Percentiles rank a stretch among this genome's conserved stretches.
Conservation (phyloP, 2,113 vertebrate genomes). For the Nesoenas mayeri region DNA sequence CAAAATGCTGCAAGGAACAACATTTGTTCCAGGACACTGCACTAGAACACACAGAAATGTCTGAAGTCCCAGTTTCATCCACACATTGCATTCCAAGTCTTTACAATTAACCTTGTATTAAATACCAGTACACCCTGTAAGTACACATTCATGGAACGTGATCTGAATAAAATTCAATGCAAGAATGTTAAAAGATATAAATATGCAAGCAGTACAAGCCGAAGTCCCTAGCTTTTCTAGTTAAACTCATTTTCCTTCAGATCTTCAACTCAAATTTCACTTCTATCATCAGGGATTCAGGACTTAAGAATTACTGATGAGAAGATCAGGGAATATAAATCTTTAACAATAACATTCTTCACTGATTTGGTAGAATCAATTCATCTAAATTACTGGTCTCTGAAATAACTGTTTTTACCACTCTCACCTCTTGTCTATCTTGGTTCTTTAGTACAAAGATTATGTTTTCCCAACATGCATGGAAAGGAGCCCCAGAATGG, state of each 20-base stretch:
- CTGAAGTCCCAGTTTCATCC: not conserved
- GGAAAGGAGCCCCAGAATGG: not conserved
- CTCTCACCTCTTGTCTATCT: not conserved
- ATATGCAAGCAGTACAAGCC: slow-evolving; percentile 25
- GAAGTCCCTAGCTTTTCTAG: not conserved
- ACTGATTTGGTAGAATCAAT: not conserved
- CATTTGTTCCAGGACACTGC: not conserved
- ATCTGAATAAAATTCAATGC: not conserved
- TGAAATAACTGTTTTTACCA: not conserved
- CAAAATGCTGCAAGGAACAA: not conserved
- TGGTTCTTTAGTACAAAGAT: not conserved
- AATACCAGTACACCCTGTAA: not conserved
- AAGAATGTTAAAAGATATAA: slow-evolving; percentile 2
- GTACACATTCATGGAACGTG: not conserved
- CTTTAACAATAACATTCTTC: slow-evolving; percentile 28
- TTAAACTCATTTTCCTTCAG: slow-evolving; percentile 24
- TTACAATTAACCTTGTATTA: not conserved
- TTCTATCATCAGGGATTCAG: slow-evolving; percentile 36
- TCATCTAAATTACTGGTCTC: not conserved
- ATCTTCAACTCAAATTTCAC: not conserved
- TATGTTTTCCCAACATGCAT: not conserved
- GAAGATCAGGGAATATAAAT: slow-evolving; percentile 29
- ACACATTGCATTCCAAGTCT: not conserved
- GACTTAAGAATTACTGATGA: not conserved
- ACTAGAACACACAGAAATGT: not conserved